phyloP scores from a whole-genome alignment of 2,797 vertebrate genomes.

The Yasuhikotakia modesta region DNA sequence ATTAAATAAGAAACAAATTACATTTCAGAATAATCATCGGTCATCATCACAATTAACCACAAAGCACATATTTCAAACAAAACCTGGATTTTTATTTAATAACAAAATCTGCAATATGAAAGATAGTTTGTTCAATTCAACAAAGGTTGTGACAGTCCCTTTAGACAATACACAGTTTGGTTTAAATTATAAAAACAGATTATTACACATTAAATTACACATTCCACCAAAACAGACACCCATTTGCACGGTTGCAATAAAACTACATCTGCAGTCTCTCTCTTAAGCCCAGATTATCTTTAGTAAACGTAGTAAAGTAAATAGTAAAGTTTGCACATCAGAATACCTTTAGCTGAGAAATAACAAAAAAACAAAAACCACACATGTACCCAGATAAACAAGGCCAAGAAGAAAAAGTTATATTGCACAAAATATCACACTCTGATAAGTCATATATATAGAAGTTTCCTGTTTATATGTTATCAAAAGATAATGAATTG shows the following conservation, averaged over 20 bases:
- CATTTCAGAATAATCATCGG: no score
- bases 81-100: slow-evolving; percentile 31
- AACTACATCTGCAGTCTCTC: not conserved
- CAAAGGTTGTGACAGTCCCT: not conserved
- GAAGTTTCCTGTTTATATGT: slow-evolving; percentile 51
- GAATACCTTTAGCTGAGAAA: slow-evolving; percentile 20
- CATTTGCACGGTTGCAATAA: not conserved
- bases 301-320: no score
- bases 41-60: not conserved
- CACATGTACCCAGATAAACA: slow-evolving; percentile 42
- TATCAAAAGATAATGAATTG: slow-evolving; percentile 35
- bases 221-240: not conserved
- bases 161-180: not conserved
- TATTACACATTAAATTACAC: not conserved
- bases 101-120: slow-evolving; percentile 47
- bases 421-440: slow-evolving; percentile 74
- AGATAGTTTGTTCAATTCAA: not conserved
- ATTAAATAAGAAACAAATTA: no score
- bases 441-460: slow-evolving; percentile 44
- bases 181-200: not conserved
- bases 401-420: slow-evolving; percentile 37
- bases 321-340: not conserved
- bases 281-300: slow-evolving; percentile 17
- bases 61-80: slow-evolving; percentile 19
- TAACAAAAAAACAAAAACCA: slow-evolving; percentile 59